These are phyloP conservation scores for Rhinella marina DNA, from an alignment of 2,797 vertebrate species.

Conservation along the genomic window DNA sequence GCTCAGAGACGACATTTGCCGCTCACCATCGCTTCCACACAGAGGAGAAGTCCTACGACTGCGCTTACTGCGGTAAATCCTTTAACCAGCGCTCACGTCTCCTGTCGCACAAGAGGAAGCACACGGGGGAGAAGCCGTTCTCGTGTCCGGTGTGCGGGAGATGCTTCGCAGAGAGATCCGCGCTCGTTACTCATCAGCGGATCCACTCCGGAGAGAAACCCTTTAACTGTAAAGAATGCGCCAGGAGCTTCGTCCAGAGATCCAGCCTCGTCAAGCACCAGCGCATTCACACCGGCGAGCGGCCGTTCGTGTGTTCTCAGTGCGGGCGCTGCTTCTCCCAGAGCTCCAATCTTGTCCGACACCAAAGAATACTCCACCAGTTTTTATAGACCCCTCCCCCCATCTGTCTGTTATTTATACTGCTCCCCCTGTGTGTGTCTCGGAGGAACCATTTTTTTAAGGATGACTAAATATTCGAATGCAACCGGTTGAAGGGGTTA, in stretches of 20 bases:
- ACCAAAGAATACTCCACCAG: constrained; percentile 32
- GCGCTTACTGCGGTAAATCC: constrained; percentile 12
- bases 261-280: constrained; percentile 36
- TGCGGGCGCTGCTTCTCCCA: constrained; percentile 19
- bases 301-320: constrained; percentile 21
- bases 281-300: constrained; percentile 45
- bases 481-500: neutral
- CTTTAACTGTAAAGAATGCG: constrained; percentile 12
- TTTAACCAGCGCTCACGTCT: neutral
- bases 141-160: constrained; percentile 23
- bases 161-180: neutral
- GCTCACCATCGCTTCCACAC: constrained; percentile 65
- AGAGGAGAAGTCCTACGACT: neutral
- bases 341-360: constrained; percentile 26
- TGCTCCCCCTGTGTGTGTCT: neutral
- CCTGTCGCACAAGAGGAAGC: neutral
- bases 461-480: neutral
- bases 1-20: constrained; percentile 68
- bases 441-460: neutral
- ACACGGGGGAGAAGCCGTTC: constrained; percentile 35
- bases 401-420: neutral
- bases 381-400: neutral
- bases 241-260: constrained; percentile 21
- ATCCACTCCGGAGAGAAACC: constrained; percentile 38
- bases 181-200: neutral